Evolutionary conservation across 2,113 vertebrate species (phyloP), one percentile per base, ranked within the genome.

Genomic region (Cynoglossus semilaevis): DNA sequence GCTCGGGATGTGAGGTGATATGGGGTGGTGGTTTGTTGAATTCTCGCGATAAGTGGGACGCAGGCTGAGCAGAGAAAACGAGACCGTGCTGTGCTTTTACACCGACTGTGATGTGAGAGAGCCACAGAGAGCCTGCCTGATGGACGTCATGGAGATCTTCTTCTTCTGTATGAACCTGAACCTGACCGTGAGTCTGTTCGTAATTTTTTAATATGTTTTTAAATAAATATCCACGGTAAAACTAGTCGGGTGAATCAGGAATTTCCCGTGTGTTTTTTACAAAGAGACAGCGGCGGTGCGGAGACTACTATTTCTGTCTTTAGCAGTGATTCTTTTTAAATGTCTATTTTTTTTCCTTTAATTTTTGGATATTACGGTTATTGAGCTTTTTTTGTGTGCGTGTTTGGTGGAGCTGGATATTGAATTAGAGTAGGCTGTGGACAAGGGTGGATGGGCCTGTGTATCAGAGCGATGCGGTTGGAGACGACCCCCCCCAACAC

Each of bases 61-160:
- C 81, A 51, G 65, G 72, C 72, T 73, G 70, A 38, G 67, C 74
- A 68, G 72, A 44, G 38, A 40, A 15, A 58, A 56, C 58, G 69
- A 63, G 63, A 48, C 58, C 50, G 58, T 67, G 47, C 52, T 40
- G 59, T 69, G 63, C 58, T 35, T 61, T 76, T 61, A 58, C 57
- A 45, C 80, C 51, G 79, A 75, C 81, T 71, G 77, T 68, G 65
- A 78, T 69, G 78, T 59, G 66, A 41, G 42, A 47, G 80, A 63
- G 38, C 18, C 51, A 41, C 8, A 41, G 37, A 38, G 9, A 38
- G 8, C 72, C 22, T 29, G 22, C 22, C 22, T 29, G 22, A 29
- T 29, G 22, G 65, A 61, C 46, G 81, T 67, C 83, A 87, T 81
- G 85, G 78, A 79, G 67, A 80, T 72, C 77, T 70, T 74, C 87